Evolutionary conservation across 2,797 vertebrate species (phyloP).

Genomic region (Cossypha dichroa): DNA sequence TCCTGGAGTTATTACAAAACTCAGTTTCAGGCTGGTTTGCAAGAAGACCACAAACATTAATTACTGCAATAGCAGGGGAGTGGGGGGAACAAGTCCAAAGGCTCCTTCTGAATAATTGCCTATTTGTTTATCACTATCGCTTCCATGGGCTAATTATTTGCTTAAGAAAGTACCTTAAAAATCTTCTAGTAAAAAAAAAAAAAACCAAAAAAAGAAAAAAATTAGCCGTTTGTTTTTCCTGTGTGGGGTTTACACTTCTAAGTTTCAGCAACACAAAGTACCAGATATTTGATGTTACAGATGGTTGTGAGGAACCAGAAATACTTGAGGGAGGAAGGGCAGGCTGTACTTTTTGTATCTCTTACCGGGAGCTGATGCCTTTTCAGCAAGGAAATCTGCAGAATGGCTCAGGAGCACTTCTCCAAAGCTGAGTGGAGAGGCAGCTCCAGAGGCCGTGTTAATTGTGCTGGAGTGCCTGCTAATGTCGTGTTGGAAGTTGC

Average conservation of each 20-base stretch:
- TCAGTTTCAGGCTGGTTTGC: neutral
- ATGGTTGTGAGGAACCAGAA: conserved; percentile 67
- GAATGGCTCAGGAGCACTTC: conserved; percentile 58
- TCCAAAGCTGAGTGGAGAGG: conserved; percentile 56
- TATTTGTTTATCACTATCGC: conserved; percentile 41
- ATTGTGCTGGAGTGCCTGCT: conserved; percentile 14
- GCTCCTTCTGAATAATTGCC: conserved; percentile 13
- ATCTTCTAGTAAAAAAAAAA: neutral
- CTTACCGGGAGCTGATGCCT: conserved; percentile 47
- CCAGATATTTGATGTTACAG: conserved; percentile 58
- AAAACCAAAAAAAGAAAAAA: neutral
- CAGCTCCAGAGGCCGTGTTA: conserved; percentile 21
- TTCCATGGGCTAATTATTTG: conserved; percentile 6
- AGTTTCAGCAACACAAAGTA: conserved; percentile 61
- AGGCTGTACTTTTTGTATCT: conserved; percentile 71
- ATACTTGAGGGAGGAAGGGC: conserved; percentile 70
- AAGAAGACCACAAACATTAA: neutral
- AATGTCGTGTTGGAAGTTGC: neutral
- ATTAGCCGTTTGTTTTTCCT: conserved; percentile 47
- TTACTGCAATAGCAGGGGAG: neutral
- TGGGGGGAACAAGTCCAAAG: neutral
- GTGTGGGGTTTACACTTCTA: conserved; percentile 36
- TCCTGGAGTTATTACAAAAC: neutral
- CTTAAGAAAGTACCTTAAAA: conserved; percentile 54
- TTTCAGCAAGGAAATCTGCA: conserved; percentile 67